Base-by-base conservation (phyloP, 64 coral and sea anemone species). In the Pocillopora verrucosa region DNA sequence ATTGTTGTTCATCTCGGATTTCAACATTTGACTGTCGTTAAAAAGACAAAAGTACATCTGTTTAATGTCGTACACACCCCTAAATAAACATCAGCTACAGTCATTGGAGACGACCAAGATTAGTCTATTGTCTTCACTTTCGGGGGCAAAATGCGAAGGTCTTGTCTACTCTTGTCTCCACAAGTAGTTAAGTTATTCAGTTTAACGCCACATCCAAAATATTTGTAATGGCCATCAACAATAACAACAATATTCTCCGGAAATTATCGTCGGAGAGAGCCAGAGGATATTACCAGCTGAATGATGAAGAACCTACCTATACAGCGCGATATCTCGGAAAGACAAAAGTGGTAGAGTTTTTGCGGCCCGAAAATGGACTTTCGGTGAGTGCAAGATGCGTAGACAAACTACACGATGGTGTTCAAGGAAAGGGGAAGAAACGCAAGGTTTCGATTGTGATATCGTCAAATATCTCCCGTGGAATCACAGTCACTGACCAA, bases 401-500 rank as follows among this genome's bases (percentile, higher is more conserved):
- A 16, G 35, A 91, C 22, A 86, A 86, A 73, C 64, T 97, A n/a
- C 88, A 92, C 41, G 25, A 56, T 13, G 77, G 38, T 11, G 63
- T 79, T 4, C 80, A 79, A 37, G 24, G 36, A 4, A 92, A 86
- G 1, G 80, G 81, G 61, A 80, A 74, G 17, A n/a, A 60, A 12
- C 74, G 88, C 12, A 97, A 97, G 88, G 79, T 97, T 2, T 86
- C 90, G 62, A 72, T 97, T 11, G 25, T 93, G 2, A 89, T 97
- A 58, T 97, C 95, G 17, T 76, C 76, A 30, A 97, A 97, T 70
- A 88, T 88, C 41, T 87, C 59, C 45, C 95, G 95, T 79, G 95
- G 95, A 22, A 69, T 97, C 12, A 92, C 83, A 2, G 58, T 97
- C 15, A 90, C 34, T 5, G 95, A 97, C n/a, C 64, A 65, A 14